Evolutionary conservation across 2,113 vertebrate genomes (phyloP), one percentile per base, ranked within the genome.

Genomic region (Pholis gunnellus): DNA sequence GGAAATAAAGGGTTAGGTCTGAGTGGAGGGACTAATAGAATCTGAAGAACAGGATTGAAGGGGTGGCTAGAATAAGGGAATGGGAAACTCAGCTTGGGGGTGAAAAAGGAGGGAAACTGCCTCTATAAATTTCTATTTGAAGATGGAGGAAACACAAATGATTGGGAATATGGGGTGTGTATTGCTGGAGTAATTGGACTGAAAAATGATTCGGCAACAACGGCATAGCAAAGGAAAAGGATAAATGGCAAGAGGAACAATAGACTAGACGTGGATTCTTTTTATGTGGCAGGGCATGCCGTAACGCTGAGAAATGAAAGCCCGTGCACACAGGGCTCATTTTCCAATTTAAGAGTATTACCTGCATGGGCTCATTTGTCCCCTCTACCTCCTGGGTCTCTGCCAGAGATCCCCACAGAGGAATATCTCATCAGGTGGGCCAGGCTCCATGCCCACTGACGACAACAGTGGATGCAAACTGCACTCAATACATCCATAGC

Each of bases 341-440:
- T 79, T 86, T 84, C 54, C 72, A 82, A 60, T 84, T 82, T 6
- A 75, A 48, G 11, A 27, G 31, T 34, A 57, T 80, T 70, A 66
- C 71, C 78, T 77, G 56, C 57, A 46, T 27, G 31, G 34, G 46
- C 48, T 65, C 68, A 57, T 84, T 46, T 78, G 72, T 76, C 71
- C 64, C 18, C 42, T 66, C 29, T 11, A 36, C 42, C 54, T 82
- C 46, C 57, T 67, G 76, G 59, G 65, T 72, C 17, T 59, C 38
- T 67, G 64, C 71, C 73, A 76, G 54, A 59, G 46, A 52, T 71
- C 72, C 72, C 56, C 29, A 79, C 71, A 52, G 72, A 67, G 59
- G 38, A 83, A 70, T 83, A 80, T 76, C 79, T 56, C 52, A 74
- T 76, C 81, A 63, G 60, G 61, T 80, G 67, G 77, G 29, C 64